Base-by-base conservation (phyloP, 2,888 invertebrate genomes). In the Tenthredo distinguenda region DNA sequence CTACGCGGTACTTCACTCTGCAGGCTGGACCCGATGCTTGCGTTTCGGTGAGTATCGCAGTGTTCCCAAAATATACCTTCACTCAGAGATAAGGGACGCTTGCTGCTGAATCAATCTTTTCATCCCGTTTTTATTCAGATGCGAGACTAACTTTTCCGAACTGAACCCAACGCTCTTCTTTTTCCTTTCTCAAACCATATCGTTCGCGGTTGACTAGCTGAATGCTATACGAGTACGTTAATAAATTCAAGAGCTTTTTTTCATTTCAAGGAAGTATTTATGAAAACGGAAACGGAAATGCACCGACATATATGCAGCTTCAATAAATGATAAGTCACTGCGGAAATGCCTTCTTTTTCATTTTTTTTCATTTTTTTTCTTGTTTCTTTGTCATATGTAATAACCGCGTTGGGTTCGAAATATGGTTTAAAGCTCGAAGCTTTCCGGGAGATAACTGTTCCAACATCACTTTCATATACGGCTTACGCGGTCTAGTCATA, bases 61-160 rank as follows among this genome's bases (percentile, higher is more conserved):
- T 26, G 62, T 62, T 62, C 62, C 62, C 26, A 12, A 62, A 62
- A 26, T 26, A 10, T 62, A 12, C n/a, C 0, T 62, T 9, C 2
- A 62, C 21, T 26, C 26, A 26, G 2, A 21, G 10, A 5, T 26
- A 26, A 62, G 62, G 62, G 62, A 2, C 3, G 68, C 12, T 4
- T 3, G 76, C 31, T 18, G 43, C 21, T 47, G 47, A 76, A 76
- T 76, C 76, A 76, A 47, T 77, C 55, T 77, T 77, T 77, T 31
- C 15, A 31, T 34, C 12, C 26, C 18, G 15, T 34, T 31, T 77
- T 50, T n/a, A 55, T 55, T 77, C 2, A 21, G 15, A 5, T 5
- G 74, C n/a, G 74, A 26, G n/a, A 43, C 43, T 43, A 74, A 74
- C 74, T 74, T 74, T 74, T 43, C 18, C 15, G 40, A 43, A 74